These are phyloP conservation scores for Mugil cephalus DNA, from an alignment of 2,113 vertebrate genomes.

Conservation along the genomic window DNA sequence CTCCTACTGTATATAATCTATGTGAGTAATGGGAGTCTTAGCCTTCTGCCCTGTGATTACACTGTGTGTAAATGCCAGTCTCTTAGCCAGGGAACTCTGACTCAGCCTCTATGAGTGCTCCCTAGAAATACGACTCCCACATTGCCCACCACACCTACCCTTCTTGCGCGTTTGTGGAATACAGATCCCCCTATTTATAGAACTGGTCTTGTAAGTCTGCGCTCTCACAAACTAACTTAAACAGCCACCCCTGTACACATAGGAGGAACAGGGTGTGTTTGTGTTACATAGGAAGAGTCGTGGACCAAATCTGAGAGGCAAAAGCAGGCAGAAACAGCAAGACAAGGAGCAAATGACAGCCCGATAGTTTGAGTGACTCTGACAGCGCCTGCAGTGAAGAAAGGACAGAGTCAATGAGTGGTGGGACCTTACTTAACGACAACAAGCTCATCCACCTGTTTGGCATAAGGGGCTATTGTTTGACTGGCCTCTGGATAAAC, in stretches of 20 bases:
- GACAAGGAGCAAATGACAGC: conserved; percentile 42
- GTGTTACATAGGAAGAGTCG: conserved; percentile 33
- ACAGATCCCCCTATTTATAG: conserved; percentile 87
- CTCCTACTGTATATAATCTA: conserved; percentile 69
- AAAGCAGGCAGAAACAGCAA: conserved; percentile 34
- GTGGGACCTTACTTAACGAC: conserved; percentile 59
- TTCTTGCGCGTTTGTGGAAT: conserved; percentile 83
- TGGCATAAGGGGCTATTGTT: conserved; percentile 32
- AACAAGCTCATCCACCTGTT: conserved; percentile 60
- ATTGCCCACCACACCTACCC: conserved; percentile 75
- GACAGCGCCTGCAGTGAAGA: conserved; percentile 31
- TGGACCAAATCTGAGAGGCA: conserved; percentile 46
- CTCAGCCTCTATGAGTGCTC: conserved; percentile 71
- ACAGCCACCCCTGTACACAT: conserved; percentile 59
- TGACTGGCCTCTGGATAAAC: conserved; percentile 37
- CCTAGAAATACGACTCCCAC: conserved; percentile 79
- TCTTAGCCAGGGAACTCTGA: conserved; percentile 67
- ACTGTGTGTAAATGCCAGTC: conserved; percentile 73
- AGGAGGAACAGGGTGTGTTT: conserved; percentile 58
- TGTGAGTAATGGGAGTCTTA: conserved; percentile 72
- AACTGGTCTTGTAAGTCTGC: conserved; percentile 70
- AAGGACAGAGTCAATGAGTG: conserved; percentile 18
- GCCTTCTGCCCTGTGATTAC: conserved; percentile 81
- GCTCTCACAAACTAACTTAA: conserved; percentile 75
- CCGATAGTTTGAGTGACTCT: conserved; percentile 34